Base-by-base conservation (phyloP, 2,113 vertebrate genomes). In the Alligator sinensis region DNA sequence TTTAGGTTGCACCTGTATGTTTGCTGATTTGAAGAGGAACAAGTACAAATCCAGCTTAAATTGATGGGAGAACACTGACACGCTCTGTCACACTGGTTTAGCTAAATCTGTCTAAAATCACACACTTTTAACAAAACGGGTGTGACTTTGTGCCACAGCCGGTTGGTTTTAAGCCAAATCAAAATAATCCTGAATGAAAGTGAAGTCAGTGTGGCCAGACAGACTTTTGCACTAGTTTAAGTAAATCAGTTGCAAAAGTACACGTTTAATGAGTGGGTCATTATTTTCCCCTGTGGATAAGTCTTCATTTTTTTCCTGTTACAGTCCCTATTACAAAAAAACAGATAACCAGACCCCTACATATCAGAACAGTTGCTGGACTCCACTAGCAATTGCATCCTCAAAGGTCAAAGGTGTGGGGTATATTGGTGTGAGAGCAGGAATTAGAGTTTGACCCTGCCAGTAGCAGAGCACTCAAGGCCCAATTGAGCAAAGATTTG, bases 101-200 rank as follows among this genome's bases (percentile, higher is more conserved):
- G 6, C 18, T 8, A 4, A 79, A 63, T 55, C 70, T 91, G 28
- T 15, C 0, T 47, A 3, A 84, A 68, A 16, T 14, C 0, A 1
- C 5, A 1, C 5, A 28, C 11, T 87, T 66, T 78, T 62, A 47
- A 14, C 22, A 0, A 1, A 47, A 47, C 8, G 47, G 4, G 5
- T 5, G 61, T 5, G 78, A 54, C 74, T 82, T 81, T 47, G 47
- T 54, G 84, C 30, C 1, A 2, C 80, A 89, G 60, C 92, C 30
- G 77, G 2, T 21, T 30, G 83, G 11, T 80, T 47, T 87, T 60
- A 1, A 3, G 5, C 1, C 80, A 47, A 9, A 63, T 3, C 75
- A 4, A 61, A 58, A 24, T 66, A 66, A 90, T 54, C 81, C 87
- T 61, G 4, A 0, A 27, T 77, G 22, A 16, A 77, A 68, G 77